Base-by-base conservation (phyloP, 2,797 vertebrate genomes). In the Scyliorhinus canicula region DNA sequence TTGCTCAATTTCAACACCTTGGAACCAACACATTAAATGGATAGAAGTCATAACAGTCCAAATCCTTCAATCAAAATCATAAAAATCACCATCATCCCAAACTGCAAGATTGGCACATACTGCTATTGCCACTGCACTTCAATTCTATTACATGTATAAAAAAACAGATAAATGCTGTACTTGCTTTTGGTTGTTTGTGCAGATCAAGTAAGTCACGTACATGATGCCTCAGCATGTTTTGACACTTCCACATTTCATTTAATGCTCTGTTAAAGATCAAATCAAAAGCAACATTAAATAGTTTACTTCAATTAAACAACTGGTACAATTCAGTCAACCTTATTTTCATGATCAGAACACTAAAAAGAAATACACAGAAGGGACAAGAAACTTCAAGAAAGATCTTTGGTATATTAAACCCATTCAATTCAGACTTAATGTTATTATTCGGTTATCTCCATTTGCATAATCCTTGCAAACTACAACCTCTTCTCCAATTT, bases 221-320 rank as follows among this genome's bases (percentile, higher is more conserved):
- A 95, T 99, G 97, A 96, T 99, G 98, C 95, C 99, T 97, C 95
- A 99, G 96, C 96, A 99, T 97, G 96, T 99, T 99, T 97, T 99
- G 99, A 97, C 99, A 99, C 96, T 99, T 99, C 99, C 99, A 99
- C 99, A 99, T 99, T 97, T 99, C 99, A 96, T 99, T 99, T 96
- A 99, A 96, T 95, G 99, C 99, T 97, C 99, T 99, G 96, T 88
- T 35, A 96, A 96, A 96, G 95, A 96, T 95, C 95, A 96, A 95
- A 86, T 57, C 55, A 65, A 40, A 95, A 47, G 14, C 11, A n/a
- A 65, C 91, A 60, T 69, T 85, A 65, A 85, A 11, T 88, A 5
- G 55, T 93, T 26, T 3, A 65, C 65, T 74, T 74, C 47, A 50
- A 71, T 35, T 50, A 9, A 35, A 52, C 67, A 1, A 9, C n/a